Evolutionary conservation across 1,140 invertebrate species (phyloP), one percentile per base, ranked within the genome.

Genomic region (Caenorhabditis remanei): DNA sequence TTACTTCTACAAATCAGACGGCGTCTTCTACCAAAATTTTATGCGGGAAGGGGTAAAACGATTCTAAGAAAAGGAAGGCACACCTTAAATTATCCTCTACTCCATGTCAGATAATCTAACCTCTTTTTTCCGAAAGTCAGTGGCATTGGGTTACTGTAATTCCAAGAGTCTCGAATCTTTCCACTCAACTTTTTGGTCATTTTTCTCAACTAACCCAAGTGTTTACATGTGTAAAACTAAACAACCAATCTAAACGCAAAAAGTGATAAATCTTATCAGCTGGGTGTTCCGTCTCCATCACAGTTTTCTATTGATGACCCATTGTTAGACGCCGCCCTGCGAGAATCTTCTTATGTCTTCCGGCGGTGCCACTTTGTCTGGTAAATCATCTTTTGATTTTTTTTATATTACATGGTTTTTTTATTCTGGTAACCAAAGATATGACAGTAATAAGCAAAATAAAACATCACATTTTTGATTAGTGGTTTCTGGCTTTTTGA

Each of bases 21-120:
- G n/a, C 46, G 71, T 24, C 71, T 79, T 71, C 41, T 32, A 32
- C 71, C 40, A 14, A 79, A 79, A 50, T 50, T 79, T 79, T 79
- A 79, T 79, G 71, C 71, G 46, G 46, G 46, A 65, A 19, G 41
- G n/a, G 21, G 56, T 14, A 53, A 53, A 14, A 16, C 13, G 16
- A 53, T 53, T 53, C 9, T 19, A 11, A 7, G 13, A 79, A n/a
- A n/a, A 48, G n/a, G 46, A n/a, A n/a, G 46, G 46, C 71, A 79
- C 71, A 79, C 46, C 71, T 79, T 40, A 40, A 65, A 19, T 67
- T 67, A 67, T 67, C 63, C 32, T 1, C 32, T 19, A 40, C 19
- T 48, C 46, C 1, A 6, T 46, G 14, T 9, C 43, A 19, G 16
- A 13, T 65, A 65, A 7, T 65, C 8, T 9, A 19, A 65, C 9